Base-by-base conservation (phyloP, 2,888 invertebrate genomes). In the Scelioninae gen. 2 region DNA sequence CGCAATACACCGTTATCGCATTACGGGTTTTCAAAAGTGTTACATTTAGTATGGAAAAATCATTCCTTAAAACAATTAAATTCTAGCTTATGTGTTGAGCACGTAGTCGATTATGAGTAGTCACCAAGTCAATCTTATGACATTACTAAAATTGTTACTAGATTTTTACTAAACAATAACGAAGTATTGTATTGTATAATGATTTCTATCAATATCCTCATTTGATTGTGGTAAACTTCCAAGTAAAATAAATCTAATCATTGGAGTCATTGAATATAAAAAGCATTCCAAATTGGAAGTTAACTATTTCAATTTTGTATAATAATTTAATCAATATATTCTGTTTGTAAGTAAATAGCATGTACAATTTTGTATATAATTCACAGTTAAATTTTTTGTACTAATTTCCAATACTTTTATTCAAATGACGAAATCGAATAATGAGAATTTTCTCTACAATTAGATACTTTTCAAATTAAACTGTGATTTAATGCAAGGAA, bases 61-160 rank as follows among this genome's bases (percentile, higher is more conserved):
- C 58, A 63, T 68, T 68, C 55, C 63, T 63, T 46, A 10, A 64
- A 57, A 61, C 11, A 63, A 58, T 53, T 68, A 11, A 58, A 71
- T 65, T 58, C 18, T 69, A 73, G 73, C 68, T 73, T 73, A 68
- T 73, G 73, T 64, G 68, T 69, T 63, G 48, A 73, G 68, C 68
- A 73, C 73, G 73, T 70, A 74, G 73, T 60, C 10, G 55, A 69
- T 22, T 61, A 60, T 43, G 33, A 69, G 35, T 74, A 74, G 73
- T 11, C 31, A 64, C 69, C 60, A 55, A 33, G 43, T 60, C 64
- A 65, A 61, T 53, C 55, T 55, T 52, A 61, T 25, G 19, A 41
- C 45, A 50, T 63, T 43, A 70, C 37, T 63, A 22, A 63, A 63
- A 70, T 50, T 70, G 57, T 70, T 63, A 70, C 57, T 53, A 70